Base-by-base conservation (phyloP, 2,797 vertebrate species). In the Crypturellus tataupa region DNA sequence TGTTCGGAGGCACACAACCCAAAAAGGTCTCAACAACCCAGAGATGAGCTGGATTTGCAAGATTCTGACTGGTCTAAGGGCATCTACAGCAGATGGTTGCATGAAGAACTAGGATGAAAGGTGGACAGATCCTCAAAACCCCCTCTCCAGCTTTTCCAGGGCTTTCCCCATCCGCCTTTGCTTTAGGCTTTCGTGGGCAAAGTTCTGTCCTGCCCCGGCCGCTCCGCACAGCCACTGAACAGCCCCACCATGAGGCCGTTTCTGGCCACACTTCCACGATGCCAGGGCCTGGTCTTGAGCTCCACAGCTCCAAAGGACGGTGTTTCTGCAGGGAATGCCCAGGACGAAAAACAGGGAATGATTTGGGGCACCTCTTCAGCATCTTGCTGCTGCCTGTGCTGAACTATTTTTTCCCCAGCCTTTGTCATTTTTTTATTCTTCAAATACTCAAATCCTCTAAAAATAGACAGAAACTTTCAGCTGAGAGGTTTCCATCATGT, bases 371-470 rank as follows among this genome's bases (percentile, higher is more conserved):
- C 25, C 25, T 21, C 24, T 8, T 31, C 21, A 8, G 13, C 9
- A 79, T 63, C 56, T 85, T 42, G 33, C 27, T 53, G 18, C 51
- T 33, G 69, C 33, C n/a, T 35, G 70, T 16, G 35, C 17, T 33
- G 55, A 49, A 59, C 2, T 17, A 39, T 21, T 4, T 46, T 0
- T 1, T 25, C 12, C 1, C 21, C 31, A 1, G 56, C 51, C 25
- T 51, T 92, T 67, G 46, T 51, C 29, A 33, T 75, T 84, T 44
- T 58, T 87, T 62, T 60, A 29, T 56, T 89, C 46, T 79, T 67
- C 35, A 64, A 75, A 53, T 37, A 19, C 25, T 39, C 18, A 35
- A 35, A 60, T 67, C 44, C 68, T 84, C 59, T 42, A n/a, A 73
- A 73, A 88, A 47, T 3, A 69, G 37, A 35, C 55, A 70, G 75